Base-by-base conservation (phyloP, 2,797 vertebrate genomes). In the Apogon hyalosoma region DNA sequence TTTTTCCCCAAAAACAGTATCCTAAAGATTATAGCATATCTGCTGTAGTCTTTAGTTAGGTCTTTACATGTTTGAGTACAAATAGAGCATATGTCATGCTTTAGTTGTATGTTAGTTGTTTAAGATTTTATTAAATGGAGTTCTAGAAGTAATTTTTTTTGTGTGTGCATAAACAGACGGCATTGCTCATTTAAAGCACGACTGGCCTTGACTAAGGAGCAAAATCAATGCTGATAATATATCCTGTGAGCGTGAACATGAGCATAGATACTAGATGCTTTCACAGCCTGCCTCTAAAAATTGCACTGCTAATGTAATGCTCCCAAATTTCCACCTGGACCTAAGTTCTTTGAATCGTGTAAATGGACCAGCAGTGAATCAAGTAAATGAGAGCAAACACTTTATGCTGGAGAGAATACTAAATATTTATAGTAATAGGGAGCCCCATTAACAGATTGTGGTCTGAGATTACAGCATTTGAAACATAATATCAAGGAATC, bases 381-480 rank as follows among this genome's bases (percentile, higher is more conserved):
- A 41, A 11, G n/a, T 15, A 61, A 48, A 21, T 12, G 3, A 42
- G 19, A 38, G n/a, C 13, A 9, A 63, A 48, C 42, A 28, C 14
- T 55, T 9, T 59, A 21, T 16, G n/a, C 6, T 19, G 33, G 33
- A 41, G 18, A 60, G 49, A 28, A 63, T 0, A 1, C 38, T 33
- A 53, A 47, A 69, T 66, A 64, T 55, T 56, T 52, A 11, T 50
- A 40, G 28, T 46, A 40, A 62, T 40, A 41, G 48, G 47, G 50
- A 67, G 73, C 7, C 52, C 41, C 53, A 75, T 69, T 77, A 66
- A 79, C 54, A 61, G 43, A 54, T 38, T 36, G 28, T 55, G 41
- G 49, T 66, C 66, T 77, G 21, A 68, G 46, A 64, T 73, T 58
- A 68, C 42, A 65, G 16, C 15, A 18, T 57, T 56, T 2, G 12